A percentile compares a stretch with the other conserved stretches of the same genome.
phyloP scores from a whole-genome alignment of 2,113 vertebrate genomes.

The Fulica atra region DNA sequence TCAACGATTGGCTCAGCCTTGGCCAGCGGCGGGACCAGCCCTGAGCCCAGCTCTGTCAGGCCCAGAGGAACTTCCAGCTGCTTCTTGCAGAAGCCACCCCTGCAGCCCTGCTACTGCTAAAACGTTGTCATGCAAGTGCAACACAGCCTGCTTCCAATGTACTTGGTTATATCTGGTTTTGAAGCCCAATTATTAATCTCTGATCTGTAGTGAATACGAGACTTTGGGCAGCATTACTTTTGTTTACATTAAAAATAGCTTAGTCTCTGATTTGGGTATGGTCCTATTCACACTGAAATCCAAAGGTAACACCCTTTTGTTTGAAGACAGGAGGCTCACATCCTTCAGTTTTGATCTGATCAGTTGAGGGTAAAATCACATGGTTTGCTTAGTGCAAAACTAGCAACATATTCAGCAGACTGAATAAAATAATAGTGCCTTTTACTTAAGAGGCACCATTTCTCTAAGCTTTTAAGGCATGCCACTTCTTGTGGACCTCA shows the following conservation, averaged over 20 bases:
- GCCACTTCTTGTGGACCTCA: not conserved
- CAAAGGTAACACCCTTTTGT: not conserved
- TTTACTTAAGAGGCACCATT: not conserved
- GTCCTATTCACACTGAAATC: not conserved
- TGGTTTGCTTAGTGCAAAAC: not conserved
- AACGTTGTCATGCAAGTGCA: no score
- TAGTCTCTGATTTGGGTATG: not conserved
- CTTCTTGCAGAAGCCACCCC: no score
- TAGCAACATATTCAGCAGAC: not conserved
- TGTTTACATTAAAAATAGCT: not conserved
- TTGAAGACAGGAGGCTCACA: not conserved
- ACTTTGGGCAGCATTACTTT: not conserved
- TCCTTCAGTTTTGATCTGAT: not conserved
- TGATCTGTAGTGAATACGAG: not conserved
- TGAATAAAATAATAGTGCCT: not conserved
- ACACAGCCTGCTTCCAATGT: not conserved
- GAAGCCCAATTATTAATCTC: not conserved
- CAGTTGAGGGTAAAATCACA: not conserved
- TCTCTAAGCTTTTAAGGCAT: not conserved
- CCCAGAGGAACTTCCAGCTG: no score
- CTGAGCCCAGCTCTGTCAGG: no score
- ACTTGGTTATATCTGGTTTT: not conserved
- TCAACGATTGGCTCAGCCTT: no score
- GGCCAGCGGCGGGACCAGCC: no score
- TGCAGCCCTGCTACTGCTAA: no score